A percentile compares a stretch with the other conserved stretches of the same genome.
phyloP scores from a whole-genome alignment of 1,140 invertebrate genomes.

The Eupeodes corollae region DNA sequence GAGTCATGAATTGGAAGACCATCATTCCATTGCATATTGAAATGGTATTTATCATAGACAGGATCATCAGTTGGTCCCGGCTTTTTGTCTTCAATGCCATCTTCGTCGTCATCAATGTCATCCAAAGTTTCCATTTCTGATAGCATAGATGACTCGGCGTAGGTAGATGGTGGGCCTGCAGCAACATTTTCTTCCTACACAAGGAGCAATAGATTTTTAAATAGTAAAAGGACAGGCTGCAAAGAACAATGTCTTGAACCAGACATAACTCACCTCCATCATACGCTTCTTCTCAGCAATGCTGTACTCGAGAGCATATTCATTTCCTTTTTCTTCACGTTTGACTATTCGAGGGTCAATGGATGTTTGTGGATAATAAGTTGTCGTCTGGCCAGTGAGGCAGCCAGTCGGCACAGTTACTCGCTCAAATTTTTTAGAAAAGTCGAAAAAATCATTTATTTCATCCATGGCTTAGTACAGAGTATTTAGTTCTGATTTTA shows the following conservation, averaged over 20 bases:
- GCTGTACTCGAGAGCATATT: slow-evolving; percentile 17
- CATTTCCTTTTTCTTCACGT: slow-evolving; percentile 18
- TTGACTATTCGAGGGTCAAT: slow-evolving; percentile 12
- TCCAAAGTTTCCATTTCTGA: slow-evolving; percentile 9
- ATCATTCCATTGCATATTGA: slow-evolving; percentile 22
- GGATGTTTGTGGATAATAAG: neutral
- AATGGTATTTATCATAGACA: slow-evolving; percentile 20
- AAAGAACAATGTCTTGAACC: neutral
- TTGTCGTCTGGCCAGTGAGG: slow-evolving; percentile 6
- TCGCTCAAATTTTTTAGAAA: slow-evolving; percentile 24
- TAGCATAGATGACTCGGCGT: neutral
- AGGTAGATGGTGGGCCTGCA: neutral
- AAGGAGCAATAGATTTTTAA: neutral
- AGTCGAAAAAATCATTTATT: slow-evolving; percentile 29
- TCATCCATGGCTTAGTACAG: slow-evolving; percentile 28
- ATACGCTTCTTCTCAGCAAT: slow-evolving; percentile 15
- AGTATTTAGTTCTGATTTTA: too few species aligned
- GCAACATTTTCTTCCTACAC: neutral
- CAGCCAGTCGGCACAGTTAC: slow-evolving; percentile 5
- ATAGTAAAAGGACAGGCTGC: neutral
- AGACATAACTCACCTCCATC: slow-evolving; percentile 12
- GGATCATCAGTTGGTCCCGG: slow-evolving; percentile 12
- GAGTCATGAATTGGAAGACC: slow-evolving; percentile 23
- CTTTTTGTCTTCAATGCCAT: slow-evolving; percentile 7
- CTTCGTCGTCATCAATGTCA: slow-evolving; percentile 18